A percentile compares a stretch with the other conserved stretches of the same genome.
Evolutionary conservation across 2,888 invertebrate species (phyloP).

Genomic region (Acanthosepion lycidas): DNA sequence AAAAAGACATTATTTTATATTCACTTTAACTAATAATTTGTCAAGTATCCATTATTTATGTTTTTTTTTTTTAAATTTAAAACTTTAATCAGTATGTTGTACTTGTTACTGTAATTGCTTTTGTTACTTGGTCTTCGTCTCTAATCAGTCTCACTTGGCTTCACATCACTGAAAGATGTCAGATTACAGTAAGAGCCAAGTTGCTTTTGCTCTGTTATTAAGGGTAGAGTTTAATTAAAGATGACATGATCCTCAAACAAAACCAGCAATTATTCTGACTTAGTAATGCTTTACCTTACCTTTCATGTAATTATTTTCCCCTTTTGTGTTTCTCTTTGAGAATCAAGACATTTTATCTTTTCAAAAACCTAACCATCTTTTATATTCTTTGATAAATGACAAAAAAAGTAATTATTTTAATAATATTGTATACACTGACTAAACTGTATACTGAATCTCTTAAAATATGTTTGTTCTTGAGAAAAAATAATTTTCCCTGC

Average conservation of each 20-base stretch:
- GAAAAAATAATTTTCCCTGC: no score
- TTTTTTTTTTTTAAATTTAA: not conserved
- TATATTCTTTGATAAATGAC: not conserved
- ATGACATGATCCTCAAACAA: not conserved
- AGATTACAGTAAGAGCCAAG: not conserved
- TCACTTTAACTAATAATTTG: no score
- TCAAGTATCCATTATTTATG: not conserved
- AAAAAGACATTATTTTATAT: no score
- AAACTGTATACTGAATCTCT: no score
- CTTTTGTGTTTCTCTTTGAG: not conserved
- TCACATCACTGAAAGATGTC: not conserved
- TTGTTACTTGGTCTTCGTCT: not conserved
- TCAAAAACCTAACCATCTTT: not conserved
- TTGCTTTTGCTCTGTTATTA: not conserved
- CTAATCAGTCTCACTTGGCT: conserved; percentile 3
- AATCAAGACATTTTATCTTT: not conserved
- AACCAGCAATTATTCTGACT: not conserved
- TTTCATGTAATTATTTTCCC: not conserved
- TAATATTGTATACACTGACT: not conserved
- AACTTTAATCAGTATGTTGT: not conserved
- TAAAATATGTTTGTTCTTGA: no score
- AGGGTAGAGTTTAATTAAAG: not conserved
- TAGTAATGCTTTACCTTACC: not conserved
- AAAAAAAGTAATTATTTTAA: not conserved
- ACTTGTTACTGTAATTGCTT: not conserved